phyloP scores from a whole-genome alignment of 2,888 invertebrate species.

The Cyclophora albipunctata region DNA sequence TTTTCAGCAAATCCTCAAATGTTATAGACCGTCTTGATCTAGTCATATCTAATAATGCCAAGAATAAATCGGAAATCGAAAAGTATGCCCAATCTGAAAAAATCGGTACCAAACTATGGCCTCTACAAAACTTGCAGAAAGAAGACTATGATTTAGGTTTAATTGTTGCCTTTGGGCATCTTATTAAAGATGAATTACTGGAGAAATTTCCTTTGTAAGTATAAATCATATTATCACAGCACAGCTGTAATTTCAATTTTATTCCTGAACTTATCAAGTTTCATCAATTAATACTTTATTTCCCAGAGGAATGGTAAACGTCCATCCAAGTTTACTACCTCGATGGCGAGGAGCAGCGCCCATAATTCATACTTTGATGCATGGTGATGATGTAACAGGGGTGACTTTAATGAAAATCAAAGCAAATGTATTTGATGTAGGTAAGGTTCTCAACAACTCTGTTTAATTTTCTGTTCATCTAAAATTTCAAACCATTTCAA shows the following conservation, averaged over 20 bases:
- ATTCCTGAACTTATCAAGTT: not conserved
- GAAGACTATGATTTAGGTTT: slow-evolving; percentile 87
- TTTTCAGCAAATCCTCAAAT: slow-evolving; percentile 68
- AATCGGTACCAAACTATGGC: slow-evolving; percentile 81
- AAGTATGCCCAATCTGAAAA: slow-evolving; percentile 79
- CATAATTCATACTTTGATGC: slow-evolving; percentile 87
- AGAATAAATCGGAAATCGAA: slow-evolving; percentile 77
- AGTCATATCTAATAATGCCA: slow-evolving; percentile 79
- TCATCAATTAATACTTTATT: not conserved
- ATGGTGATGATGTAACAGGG: slow-evolving; percentile 87
- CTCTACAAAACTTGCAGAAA: slow-evolving; percentile 52
- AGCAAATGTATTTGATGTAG: slow-evolving; percentile 87
- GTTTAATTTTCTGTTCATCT: not conserved
- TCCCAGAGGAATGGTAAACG: slow-evolving; percentile 91
- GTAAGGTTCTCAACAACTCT: slow-evolving; percentile 47
- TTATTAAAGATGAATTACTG: slow-evolving; percentile 87
- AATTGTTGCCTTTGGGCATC: slow-evolving; percentile 94
- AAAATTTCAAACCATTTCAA: too few relatives aligned
- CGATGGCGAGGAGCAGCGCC: slow-evolving; percentile 96
- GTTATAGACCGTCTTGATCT: slow-evolving; percentile 77
- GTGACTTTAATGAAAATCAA: slow-evolving; percentile 91
- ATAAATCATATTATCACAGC: not conserved
- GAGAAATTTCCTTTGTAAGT: slow-evolving; percentile 87
- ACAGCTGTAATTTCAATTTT: not conserved
- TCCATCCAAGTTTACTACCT: slow-evolving; percentile 94